Evolutionary conservation across 2,797 vertebrate species (phyloP), one percentile per base, ranked within the genome.

Genomic region (Tokudaia tokunoshimensis): DNA sequence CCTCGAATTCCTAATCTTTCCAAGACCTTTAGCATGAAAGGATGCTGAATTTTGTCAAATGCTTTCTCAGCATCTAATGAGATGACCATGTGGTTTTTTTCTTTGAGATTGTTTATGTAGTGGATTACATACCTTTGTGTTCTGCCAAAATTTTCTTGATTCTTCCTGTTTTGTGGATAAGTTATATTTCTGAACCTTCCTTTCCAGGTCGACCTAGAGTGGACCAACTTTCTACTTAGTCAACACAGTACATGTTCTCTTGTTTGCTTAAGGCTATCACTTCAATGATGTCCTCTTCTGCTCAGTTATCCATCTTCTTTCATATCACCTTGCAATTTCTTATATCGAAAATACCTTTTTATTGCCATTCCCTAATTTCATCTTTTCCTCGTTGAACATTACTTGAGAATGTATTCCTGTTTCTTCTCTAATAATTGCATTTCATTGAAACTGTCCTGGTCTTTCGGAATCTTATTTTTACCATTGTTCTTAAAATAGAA

Each of bases 401-500:
- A 84, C 14, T 89, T 89, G 50, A 44, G 87, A 84, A 74, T 31
- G 0, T 67, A 0, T 44, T 96, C 76, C 63, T 61, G 15, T 55
- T 90, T 29, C 63, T 95, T 92, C 31, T 87, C 20, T 3, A 59
- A 44, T 72, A 82, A 52, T 84, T 91, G 2, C 67, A 78, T 65
- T 94, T 20, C 31, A 52, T 85, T 91, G 95, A 92, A 96, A 99
- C 1, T 41, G 50, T 81, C 17, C 50, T 93, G 37, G 6, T 72
- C 3, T 31, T 26, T 61, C 57, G 24, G 14, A 80, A 24, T 83
- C 93, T 57, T 95, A 15, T 26, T 63, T 95, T 96, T 92, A 34
- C 22, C 50, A 26, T 8, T 96, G 93, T 94, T 89, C 10, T 89
- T 93, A 81, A 76, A 57, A n/a, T 5, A 86, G 61, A 75, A 89